Base-by-base conservation (phyloP, 2,797 vertebrate species). In the Falco cherrug region DNA sequence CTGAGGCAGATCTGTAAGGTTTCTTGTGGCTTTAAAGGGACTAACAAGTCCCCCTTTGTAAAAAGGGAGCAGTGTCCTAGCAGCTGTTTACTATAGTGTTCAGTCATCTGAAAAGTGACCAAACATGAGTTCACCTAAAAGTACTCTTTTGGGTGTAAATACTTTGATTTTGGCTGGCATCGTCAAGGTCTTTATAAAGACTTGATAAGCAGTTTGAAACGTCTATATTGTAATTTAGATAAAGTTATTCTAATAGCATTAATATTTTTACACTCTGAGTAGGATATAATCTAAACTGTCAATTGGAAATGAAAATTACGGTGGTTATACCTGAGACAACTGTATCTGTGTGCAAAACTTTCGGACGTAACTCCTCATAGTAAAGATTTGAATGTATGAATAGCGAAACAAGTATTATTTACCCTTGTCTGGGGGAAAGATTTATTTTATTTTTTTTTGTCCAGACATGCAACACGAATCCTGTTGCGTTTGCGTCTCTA, bases 251-350 rank as follows among this genome's bases (percentile, higher is more conserved):
- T 90, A 74, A 37, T 93, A 97, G 93, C 63, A 20, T 93, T 97
- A 96, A 84, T 97, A 94, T 95, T 96, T 96, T 88, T 97, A 89
- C 91, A 94, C 75, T 26, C 51, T 80, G 67, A 86, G 93, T 87
- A 90, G 83, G 93, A 53, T 29, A 19, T 83, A 69, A 89, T 77
- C 63, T 79, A 24, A 91, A 45, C 93, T 76, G 63, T 83, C 28
- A 29, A 16, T 22, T 69, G 87, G 94, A 83, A 90, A n/a, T 53
- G 21, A 59, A 84, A 87, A 64, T 64, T 1, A 14, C 22, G 37
- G 24, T 61, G 64, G 83, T 92, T 87, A 24, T 39, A 76, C 37
- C 67, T 18, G 65, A 78, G 74, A 84, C 84, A 87, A 18, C 56
- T 9, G 13, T 71, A 50, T 50, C 76, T 43, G 54, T 2, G 41